Evolutionary conservation across 2,888 invertebrate genomes (phyloP).

Genomic region (Smittia aterrima): DNA sequence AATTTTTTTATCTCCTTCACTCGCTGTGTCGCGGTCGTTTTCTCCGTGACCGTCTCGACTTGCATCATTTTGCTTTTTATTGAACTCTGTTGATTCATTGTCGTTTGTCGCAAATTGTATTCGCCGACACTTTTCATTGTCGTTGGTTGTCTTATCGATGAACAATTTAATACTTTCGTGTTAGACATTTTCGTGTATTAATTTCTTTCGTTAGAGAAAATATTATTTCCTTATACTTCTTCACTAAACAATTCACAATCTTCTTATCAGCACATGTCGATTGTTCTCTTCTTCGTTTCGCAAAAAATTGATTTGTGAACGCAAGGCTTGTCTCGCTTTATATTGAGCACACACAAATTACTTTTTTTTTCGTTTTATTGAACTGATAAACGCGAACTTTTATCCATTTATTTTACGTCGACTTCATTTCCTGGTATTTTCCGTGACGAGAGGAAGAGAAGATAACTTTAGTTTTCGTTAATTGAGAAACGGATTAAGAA

Average conservation of each 20-base stretch:
- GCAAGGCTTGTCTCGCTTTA: not conserved
- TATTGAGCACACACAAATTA: not conserved
- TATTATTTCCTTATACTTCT: not conserved
- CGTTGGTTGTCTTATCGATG: conserved; percentile 18
- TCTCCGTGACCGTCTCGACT: not conserved
- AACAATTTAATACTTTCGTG: conserved; percentile 35
- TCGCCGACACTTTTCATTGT: conserved; percentile 15
- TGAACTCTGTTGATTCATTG: conserved; percentile 3
- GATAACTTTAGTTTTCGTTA: not conserved
- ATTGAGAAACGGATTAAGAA: conserved; percentile 1
- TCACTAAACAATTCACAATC: not conserved
- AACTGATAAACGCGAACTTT: not conserved
- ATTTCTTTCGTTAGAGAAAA: conserved; percentile 14
- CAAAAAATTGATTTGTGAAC: not conserved
- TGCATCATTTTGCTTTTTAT: not conserved
- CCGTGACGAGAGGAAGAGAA: no score
- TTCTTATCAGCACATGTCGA: conserved; percentile 8
- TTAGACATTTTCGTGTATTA: conserved; percentile 27
- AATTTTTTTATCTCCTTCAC: not conserved
- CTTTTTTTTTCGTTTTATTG: not conserved
- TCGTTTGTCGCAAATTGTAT: conserved; percentile 7
- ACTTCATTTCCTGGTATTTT: not conserved
- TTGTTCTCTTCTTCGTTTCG: not conserved
- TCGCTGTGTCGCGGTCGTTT: not conserved
- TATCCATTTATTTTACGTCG: no score